Base-by-base conservation (phyloP, 2,113 vertebrate species). In the Oryzias celebensis region DNA sequence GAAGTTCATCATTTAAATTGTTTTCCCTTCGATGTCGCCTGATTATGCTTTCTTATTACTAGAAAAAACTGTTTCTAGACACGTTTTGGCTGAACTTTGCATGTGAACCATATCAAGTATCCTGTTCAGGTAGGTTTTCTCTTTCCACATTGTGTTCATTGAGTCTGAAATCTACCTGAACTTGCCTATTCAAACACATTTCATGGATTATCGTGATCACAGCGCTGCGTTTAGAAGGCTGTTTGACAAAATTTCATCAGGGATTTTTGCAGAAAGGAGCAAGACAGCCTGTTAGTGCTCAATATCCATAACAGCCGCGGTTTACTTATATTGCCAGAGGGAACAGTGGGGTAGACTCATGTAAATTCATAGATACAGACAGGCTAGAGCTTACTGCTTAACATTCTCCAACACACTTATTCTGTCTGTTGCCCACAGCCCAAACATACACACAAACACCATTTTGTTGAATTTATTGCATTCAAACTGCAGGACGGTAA, bases 391-490 rank as follows among this genome's bases (percentile, higher is more conserved):
- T 53, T 26, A 49, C 71, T 62, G n/a, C 48, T 54, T 65, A 70
- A 80, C 84, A 74, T 83, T 73, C 59, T 54, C 22, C 62, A 64
- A 24, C 68, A 73, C 52, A 82, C 65, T 76, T 61, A 87, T 85
- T 74, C 47, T 41, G 68, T 66, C 75, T 63, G 68, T 68, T 22
- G 58, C 70, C 61, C 23, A 28, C 47, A 57, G 64, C 63, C 28
- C 52, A 58, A 52, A 77, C 57, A 52, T 56, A 51, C 60, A 70
- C 31, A n/a, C 42, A 65, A 14, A 15, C 17, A 55, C 20, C n/a
- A 52, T 22, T 28, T 45, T 54, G 23, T 71, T 59, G 54, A 43
- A 65, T 58, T 59, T 44, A 16, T 47, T 23, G 14, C 1, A 64
- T 54, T 44, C 41, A 20, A 20, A 57, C 26, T 18, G n/a, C 14